phyloP scores from a whole-genome alignment of 2,888 invertebrate species.

The Macrosoma leucophasiata region DNA sequence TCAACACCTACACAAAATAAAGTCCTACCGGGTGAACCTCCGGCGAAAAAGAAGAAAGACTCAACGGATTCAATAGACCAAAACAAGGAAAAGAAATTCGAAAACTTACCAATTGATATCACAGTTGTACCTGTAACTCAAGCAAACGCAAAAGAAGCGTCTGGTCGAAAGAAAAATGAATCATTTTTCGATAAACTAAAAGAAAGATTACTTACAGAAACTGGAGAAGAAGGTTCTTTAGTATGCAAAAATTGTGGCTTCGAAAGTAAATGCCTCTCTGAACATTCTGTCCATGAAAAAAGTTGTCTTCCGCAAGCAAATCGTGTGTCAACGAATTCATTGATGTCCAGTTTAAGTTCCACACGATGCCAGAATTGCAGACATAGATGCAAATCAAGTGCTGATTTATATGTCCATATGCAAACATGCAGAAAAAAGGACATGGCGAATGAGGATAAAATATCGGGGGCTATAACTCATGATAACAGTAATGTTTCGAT shows the following conservation, averaged over 20 bases:
- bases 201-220: slow-evolving; percentile 80
- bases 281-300: slow-evolving; percentile 87
- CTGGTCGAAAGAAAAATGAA: slow-evolving; percentile 77
- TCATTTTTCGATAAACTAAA: slow-evolving; percentile 90
- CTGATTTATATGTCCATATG: slow-evolving; percentile 85
- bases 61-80: slow-evolving; percentile 29
- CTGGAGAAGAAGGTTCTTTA: slow-evolving; percentile 79
- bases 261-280: slow-evolving; percentile 87
- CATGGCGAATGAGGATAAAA: slow-evolving; percentile 41
- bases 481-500: slow-evolving; percentile 45
- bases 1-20: slow-evolving; percentile 62
- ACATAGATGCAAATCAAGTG: slow-evolving; percentile 89
- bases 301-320: slow-evolving; percentile 74
- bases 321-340: slow-evolving; percentile 47
- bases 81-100: slow-evolving; percentile 30
- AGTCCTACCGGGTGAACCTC: slow-evolving; percentile 54
- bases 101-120: slow-evolving; percentile 45
- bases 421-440: slow-evolving; percentile 79
- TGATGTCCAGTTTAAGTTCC: slow-evolving; percentile 76
- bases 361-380: slow-evolving; percentile 91
- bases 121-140: slow-evolving; percentile 43
- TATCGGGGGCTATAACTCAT: slow-evolving; percentile 44
- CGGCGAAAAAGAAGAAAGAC: slow-evolving; percentile 60
- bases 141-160: slow-evolving; percentile 41
- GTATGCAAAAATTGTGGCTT: slow-evolving; percentile 83